Conservation (phyloP, 1,140 invertebrate species). For the Aporrectodea caliginosa region DNA sequence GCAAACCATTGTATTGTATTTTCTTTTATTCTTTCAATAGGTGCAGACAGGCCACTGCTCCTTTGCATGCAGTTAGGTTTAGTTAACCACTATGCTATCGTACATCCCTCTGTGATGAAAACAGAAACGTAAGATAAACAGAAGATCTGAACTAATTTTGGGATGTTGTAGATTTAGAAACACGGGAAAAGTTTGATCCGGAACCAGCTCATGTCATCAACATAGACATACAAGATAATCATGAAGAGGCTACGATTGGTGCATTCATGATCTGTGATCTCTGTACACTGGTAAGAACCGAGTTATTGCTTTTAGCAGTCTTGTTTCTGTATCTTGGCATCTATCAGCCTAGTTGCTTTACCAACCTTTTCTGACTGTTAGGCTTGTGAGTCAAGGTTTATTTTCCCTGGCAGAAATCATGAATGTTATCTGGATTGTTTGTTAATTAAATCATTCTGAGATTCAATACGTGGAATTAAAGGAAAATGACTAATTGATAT, state of each 20-base stretch:
- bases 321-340: too few species aligned
- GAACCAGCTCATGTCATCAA: slow-evolving; percentile 80
- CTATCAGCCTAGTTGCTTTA: too few species aligned
- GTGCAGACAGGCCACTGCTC: too few species aligned
- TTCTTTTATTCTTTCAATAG: too few species aligned
- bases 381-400: not conserved
- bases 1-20: too few species aligned
- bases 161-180: slow-evolving; percentile 50
- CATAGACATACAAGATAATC: slow-evolving; percentile 98
- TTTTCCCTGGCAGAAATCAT: not conserved
- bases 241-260: slow-evolving; percentile 98
- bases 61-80: too few species aligned
- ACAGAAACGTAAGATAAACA: too few species aligned
- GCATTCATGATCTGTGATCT: slow-evolving; percentile 97
- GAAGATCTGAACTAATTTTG: too few species aligned
- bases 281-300: slow-evolving; percentile 70
- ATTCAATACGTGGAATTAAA: not conserved
- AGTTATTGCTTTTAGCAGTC: too few species aligned
- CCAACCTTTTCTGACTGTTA: not conserved
- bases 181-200: slow-evolving; percentile 42
- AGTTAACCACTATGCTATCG: too few species aligned
- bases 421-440: not conserved
- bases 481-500: too few species aligned
- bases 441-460: not conserved
- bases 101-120: too few species aligned